Evolutionary conservation across 2,113 vertebrate species (phyloP), one percentile per base, ranked within the genome.

Genomic region (Coptodon rendalli): DNA sequence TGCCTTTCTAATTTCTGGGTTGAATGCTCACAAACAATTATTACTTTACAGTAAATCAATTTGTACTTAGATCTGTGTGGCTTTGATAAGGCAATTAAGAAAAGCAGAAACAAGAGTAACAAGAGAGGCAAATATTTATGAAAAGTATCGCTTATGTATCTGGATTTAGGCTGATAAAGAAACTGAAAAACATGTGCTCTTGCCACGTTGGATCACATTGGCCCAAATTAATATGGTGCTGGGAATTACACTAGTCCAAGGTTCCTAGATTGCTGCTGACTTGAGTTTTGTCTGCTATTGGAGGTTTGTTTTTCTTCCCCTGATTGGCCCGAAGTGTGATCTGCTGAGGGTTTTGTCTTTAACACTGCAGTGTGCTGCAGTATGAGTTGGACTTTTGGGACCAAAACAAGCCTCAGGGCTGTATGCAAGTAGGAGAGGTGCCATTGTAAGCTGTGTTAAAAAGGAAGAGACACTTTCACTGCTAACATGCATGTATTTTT

Each of bases 321-420:
- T 34, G 52, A 24, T 43, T 61, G 43, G 82, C 79, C 13, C 6
- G 86, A 6, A 73, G 22, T 88, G 66, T 88, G 61, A 91, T 91
- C 38, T 93, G 86, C 88, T 87, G 92, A 93, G 79, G 91, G 91
- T 90, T 93, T 86, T 50, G 85, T 90, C 82, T 87, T 68, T n/a
- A 80, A 82, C 81, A 56, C 80, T 90, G 89, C 94, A 94, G 91
- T 90, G 88, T 93, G 87, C 92, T 93, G 93, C 93, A 94, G 93
- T 92, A 86, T 85, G 87, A 90, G 84, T 68, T 82, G 90, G 90
- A 90, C 90, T 91, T 91, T 81, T 84, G 91, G 91, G 91, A 93
- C 90, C 76, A 43, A 73, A 73, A 24, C 36, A 81, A 80, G 88
- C 89, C 90, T 91, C 61, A 12, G 71, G 93, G 89, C 86, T 87